A percentile compares a stretch with the other conserved stretches of the same genome.
These are phyloP conservation scores for Megaleporinus macrocephalus DNA, from an alignment of 2,113 vertebrate genomes.

Conservation along the genomic window DNA sequence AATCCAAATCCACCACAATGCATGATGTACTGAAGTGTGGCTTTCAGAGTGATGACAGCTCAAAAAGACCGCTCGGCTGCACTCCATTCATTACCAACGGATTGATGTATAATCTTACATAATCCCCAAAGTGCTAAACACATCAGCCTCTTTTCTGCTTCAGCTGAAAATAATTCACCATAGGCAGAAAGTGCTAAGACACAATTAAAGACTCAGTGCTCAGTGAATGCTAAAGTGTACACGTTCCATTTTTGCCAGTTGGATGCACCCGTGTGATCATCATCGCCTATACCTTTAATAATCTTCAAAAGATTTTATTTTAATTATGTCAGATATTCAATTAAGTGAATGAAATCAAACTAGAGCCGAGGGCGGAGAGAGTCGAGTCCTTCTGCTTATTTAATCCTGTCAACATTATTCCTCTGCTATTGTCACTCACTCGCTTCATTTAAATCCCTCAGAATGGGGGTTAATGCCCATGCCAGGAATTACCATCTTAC, in stretches of 20 bases:
- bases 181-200: background rate
- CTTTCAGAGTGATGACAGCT: constrained; percentile 33
- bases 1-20: background rate
- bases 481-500: constrained; percentile 48
- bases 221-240: constrained; percentile 37
- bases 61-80: background rate
- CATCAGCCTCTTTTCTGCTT: constrained; percentile 6
- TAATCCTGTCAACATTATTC: constrained; percentile 54
- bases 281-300: constrained; percentile 3
- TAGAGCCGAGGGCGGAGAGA: background rate
- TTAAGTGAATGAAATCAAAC: constrained; percentile 49
- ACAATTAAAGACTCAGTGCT: constrained; percentile 39
- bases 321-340: constrained; percentile 44
- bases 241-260: background rate
- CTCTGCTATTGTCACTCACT: constrained; percentile 48
- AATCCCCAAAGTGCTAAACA: constrained; percentile 35
- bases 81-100: constrained; percentile 16
- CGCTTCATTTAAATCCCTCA: constrained; percentile 49
- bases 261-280: constrained; percentile 1
- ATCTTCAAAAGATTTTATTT: background rate
- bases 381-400: constrained; percentile 24
- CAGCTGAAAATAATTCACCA: constrained; percentile 7
- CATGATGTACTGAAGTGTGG: constrained; percentile 1
- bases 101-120: constrained; percentile 46
- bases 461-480: constrained; percentile 51